phyloP scores from a whole-genome alignment of 1,140 invertebrate species.

The Aphelinus atriplicis region DNA sequence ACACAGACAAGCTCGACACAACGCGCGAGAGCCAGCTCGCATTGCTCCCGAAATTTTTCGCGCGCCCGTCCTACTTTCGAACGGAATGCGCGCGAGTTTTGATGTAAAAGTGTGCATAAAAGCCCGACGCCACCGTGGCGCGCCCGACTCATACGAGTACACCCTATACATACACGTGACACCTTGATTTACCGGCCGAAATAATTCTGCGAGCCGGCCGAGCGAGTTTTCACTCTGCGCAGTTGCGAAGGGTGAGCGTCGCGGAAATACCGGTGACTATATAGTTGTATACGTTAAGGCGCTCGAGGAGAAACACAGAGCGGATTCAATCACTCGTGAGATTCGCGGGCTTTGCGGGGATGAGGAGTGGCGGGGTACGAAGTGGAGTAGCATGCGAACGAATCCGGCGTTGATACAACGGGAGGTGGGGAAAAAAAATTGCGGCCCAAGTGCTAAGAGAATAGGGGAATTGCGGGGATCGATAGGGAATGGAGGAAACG shows the following conservation, averaged over 20 bases:
- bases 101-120: neutral
- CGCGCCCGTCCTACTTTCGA: no score
- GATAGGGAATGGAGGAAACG: neutral
- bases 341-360: neutral
- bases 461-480: neutral
- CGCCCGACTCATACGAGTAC: no score
- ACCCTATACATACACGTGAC: slow-evolving; percentile 2
- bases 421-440: neutral
- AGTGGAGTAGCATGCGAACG: neutral
- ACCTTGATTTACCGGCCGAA: slow-evolving; percentile 33
- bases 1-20: no score
- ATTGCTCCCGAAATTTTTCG: no score
- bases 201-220: slow-evolving; percentile 12
- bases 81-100: neutral
- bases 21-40: no score
- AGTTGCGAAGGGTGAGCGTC: no score
- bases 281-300: no score
- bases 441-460: neutral
- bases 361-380: neutral
- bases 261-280: no score
- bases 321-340: slow-evolving; percentile 1
- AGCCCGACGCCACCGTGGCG: neutral
- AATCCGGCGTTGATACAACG: slow-evolving; percentile 15
- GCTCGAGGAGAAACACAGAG: slow-evolving; percentile 8
- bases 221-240: no score